Base-by-base conservation (phyloP, 2,888 invertebrate species). In the Cenopis cana region DNA sequence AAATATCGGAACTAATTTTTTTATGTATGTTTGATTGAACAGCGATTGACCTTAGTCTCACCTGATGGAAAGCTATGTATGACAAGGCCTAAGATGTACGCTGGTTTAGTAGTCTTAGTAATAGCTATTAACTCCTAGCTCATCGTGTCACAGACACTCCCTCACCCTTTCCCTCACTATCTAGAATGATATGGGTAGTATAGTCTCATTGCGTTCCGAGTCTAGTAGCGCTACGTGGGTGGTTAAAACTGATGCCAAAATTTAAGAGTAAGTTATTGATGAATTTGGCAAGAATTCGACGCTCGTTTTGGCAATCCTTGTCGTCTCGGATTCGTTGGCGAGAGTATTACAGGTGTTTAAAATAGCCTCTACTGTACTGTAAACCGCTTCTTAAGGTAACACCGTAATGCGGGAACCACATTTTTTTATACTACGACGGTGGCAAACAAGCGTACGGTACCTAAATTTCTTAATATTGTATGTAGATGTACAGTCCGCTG, bases 251-350 rank as follows among this genome's bases (percentile, higher is more conserved):
- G 20, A 18, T 59, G 59, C 59, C 59, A 59, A 59, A 41, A 59
- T 20, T 20, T n/a, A 20, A 41, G n/a, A 59, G 12, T 20, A 14
- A 12, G 38, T 14, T 14, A 41, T 46, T 14, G n/a, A 9, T 24
- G 38, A 41, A 50, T 55, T 55, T 62, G 33, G 33, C 52, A 65
- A 41, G 54, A 49, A 65, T 46, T 33, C 55, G 20, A n/a, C 20
- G n/a, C 64, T 64, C 36, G 52, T 24, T 64, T 38, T 52, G 64
- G 36, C 50, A 20, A 59, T 59, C 38, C 20, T 14, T 36, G 20
- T 20, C 59, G 14, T 59, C 20, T 24, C 18, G 38, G 38, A 59
- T 59, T 59, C 38, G 41, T 41, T 55, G 41, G 41, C 5, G 50
- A 41, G 36, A 55, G 0, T 24, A 29, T 55, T 41, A 12, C 41